A percentile compares a stretch with the other conserved stretches of the same genome.
These are phyloP conservation scores for Hemibagrus guttatus DNA, from an alignment of 2,797 vertebrate genomes.

Conservation along the genomic window DNA sequence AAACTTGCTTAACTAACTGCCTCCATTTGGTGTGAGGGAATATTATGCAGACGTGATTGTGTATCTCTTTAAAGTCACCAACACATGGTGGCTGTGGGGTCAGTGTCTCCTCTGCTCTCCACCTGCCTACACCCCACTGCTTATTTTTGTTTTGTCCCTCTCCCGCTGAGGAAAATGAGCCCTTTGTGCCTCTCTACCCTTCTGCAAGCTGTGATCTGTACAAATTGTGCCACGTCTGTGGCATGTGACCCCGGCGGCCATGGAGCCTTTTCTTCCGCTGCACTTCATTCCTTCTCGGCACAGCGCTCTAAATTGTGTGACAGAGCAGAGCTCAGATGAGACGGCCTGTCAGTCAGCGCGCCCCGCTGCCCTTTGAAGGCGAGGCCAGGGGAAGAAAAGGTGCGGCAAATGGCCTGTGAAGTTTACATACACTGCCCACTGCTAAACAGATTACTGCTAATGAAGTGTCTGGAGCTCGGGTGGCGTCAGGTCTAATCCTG, in stretches of 20 bases:
- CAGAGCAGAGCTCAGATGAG: constrained; percentile 88
- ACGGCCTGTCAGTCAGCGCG: constrained; percentile 89
- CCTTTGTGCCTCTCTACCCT: constrained; percentile 45
- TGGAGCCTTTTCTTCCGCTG: constrained; percentile 44
- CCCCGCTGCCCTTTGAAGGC: constrained; percentile 90
- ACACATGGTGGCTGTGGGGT: neutral
- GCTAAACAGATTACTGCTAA: constrained; percentile 99
- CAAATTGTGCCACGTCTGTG: constrained; percentile 60
- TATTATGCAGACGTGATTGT: neutral
- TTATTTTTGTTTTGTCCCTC: constrained; percentile 48
- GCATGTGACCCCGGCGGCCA: constrained; percentile 49
- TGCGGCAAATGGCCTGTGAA: constrained; percentile 98
- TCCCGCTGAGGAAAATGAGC: constrained; percentile 28
- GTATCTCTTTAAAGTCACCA: neutral
- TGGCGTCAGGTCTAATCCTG: constrained; percentile 93
- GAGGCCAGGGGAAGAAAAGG: constrained; percentile 87
- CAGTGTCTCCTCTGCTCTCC: constrained; percentile 52
- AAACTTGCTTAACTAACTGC: neutral
- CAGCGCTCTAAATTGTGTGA: constrained; percentile 78
- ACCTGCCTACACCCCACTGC: constrained; percentile 34
- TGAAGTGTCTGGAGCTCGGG: constrained; percentile 99
- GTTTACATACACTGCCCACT: constrained; percentile 99
- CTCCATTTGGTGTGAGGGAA: neutral
- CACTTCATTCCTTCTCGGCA: constrained; percentile 64
- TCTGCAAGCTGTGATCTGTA: constrained; percentile 60